These are phyloP conservation scores for Taurulus bubalis DNA, from an alignment of 2,113 vertebrate species.

Conservation along the genomic window DNA sequence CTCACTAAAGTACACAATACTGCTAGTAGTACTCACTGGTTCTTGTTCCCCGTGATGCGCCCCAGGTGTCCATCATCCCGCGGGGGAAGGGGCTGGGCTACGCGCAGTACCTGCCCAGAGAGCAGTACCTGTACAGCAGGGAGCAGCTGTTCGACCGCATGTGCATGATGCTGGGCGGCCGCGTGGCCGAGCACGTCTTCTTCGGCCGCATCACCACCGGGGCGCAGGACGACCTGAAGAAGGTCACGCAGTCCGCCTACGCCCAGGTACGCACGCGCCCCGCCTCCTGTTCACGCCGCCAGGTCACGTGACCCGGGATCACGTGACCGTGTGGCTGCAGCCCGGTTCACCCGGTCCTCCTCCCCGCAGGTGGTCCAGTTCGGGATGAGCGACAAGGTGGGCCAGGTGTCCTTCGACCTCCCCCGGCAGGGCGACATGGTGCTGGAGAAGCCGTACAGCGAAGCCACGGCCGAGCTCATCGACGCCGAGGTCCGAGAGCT, in stretches of 20 bases:
- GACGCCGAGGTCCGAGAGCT: constrained; percentile 88
- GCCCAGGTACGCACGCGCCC: constrained; percentile 77
- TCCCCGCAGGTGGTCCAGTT: constrained; percentile 89
- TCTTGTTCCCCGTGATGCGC: no score
- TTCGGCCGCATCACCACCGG: constrained; percentile 91
- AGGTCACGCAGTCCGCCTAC: constrained; percentile 93
- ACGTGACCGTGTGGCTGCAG: no score
- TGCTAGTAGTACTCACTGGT: no score
- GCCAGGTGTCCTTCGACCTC: constrained; percentile 92
- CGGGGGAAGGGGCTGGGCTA: constrained; percentile 92
- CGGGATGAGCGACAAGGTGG: constrained; percentile 95
- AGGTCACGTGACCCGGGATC: background rate
- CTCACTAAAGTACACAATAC: background rate
- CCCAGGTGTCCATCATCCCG: constrained; percentile 93
- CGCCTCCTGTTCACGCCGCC: background rate
- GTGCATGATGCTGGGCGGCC: constrained; percentile 93
- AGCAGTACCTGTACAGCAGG: constrained; percentile 91
- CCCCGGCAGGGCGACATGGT: constrained; percentile 91
- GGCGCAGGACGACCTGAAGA: constrained; percentile 91
- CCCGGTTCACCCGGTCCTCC: no score
- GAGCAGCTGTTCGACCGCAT: constrained; percentile 93
- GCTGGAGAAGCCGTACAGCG: constrained; percentile 92
- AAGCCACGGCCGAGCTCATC: constrained; percentile 90
- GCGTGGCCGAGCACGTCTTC: constrained; percentile 91
- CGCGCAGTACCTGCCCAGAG: constrained; percentile 91